A percentile compares a stretch with the other conserved stretches of the same genome.
Evolutionary conservation across 2,113 vertebrate genomes (phyloP).

Genomic region (Suncus etruscus): DNA sequence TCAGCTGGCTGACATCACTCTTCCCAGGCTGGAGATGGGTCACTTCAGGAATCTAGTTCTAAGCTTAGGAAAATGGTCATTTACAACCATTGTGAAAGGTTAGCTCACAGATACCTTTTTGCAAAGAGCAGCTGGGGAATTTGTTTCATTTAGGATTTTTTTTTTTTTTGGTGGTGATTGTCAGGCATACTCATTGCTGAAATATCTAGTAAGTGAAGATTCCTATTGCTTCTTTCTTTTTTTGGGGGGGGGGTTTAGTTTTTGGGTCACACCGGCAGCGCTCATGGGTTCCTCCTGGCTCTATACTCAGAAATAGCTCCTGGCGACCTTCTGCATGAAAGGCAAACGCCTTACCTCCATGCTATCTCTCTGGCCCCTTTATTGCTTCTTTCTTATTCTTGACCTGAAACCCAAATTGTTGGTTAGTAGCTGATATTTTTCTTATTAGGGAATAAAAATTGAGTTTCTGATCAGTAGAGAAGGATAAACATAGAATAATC

Average conservation of each 20-base stretch:
- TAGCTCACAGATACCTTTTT: neutral
- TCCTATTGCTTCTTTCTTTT: neutral
- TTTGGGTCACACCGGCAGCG: too few relatives aligned
- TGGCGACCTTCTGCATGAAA: too few relatives aligned
- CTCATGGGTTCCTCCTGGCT: too few relatives aligned
- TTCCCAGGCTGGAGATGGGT: neutral
- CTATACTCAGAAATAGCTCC: too few relatives aligned
- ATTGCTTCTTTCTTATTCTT: neutral
- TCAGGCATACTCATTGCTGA: neutral
- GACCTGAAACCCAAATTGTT: neutral
- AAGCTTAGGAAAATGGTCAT: neutral
- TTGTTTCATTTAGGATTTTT: neutral
- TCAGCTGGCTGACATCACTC: neutral
- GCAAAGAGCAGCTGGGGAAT: neutral
- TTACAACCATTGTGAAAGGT: neutral
- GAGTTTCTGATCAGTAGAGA: too few relatives aligned
- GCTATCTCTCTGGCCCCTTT: too few relatives aligned
- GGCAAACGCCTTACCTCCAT: too few relatives aligned
- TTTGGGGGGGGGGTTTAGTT: too few relatives aligned
- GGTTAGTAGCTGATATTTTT: constrained; percentile 1
- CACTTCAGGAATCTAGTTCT: neutral
- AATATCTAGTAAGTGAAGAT: neutral
- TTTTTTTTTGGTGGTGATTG: neutral
- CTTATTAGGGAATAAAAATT: neutral
- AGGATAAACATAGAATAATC: too few relatives aligned